phyloP scores from a whole-genome alignment of 2,888 invertebrate genomes.

The Erebia epiphron region DNA sequence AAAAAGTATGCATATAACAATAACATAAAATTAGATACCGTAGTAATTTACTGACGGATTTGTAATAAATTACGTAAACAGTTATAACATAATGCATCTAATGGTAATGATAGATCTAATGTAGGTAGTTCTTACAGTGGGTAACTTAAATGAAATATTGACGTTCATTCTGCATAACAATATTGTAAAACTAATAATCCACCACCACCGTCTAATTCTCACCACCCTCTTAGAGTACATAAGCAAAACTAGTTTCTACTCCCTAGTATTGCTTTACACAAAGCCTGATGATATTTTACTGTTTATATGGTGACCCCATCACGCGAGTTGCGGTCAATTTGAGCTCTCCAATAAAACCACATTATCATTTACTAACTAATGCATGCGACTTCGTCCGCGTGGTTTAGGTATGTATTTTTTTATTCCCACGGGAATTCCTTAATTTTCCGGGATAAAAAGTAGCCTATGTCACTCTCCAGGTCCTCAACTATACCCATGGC shows the following conservation, averaged over 20 bases:
- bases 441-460: too few relatives aligned
- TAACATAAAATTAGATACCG: background rate
- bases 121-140: background rate
- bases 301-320: background rate
- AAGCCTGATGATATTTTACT: too few relatives aligned
- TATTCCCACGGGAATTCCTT: too few relatives aligned
- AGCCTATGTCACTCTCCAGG: too few relatives aligned
- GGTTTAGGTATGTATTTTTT: too few relatives aligned
- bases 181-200: background rate
- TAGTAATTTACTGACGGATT: background rate
- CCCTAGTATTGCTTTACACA: too few relatives aligned
- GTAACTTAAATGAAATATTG: too few relatives aligned
- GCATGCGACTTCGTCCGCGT: too few relatives aligned
- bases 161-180: background rate
- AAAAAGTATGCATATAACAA: slow-evolving; percentile 13
- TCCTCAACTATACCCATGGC: too few relatives aligned
- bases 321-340: background rate
- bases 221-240: background rate
- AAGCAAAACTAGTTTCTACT: background rate
- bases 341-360: too few relatives aligned
- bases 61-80: slow-evolving; percentile 13
- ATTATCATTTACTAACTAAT: too few relatives aligned
- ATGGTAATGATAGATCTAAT: background rate
- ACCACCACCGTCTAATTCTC: too few relatives aligned
- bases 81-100: slow-evolving; percentile 15